Evolutionary conservation across 2,797 vertebrate genomes (phyloP), one percentile per base, ranked within the genome.

Genomic region (Acrocephalus scirpaceus): DNA sequence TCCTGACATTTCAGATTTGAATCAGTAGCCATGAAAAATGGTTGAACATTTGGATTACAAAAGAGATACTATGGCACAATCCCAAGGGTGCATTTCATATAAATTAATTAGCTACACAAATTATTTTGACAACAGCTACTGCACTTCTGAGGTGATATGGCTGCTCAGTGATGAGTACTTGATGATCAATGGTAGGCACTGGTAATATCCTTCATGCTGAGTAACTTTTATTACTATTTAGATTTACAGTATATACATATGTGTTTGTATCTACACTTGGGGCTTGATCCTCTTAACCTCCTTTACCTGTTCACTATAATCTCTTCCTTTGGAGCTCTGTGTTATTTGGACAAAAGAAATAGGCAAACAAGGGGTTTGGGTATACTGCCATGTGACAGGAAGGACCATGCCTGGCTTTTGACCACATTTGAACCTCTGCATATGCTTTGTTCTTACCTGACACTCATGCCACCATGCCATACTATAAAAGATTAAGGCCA

Each of bases 221-320:
- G 75, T 96, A 96, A 95, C 81, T 96, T 93, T 91, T 81, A 92
- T 95, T 87, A 96, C 83, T 95, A 88, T 93, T 96, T 97, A 96
- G 97, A 93, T 96, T 96, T 97, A 97, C 93, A 97, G 82, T 97
- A 97, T 97, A 95, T 97, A 97, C 97, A 97, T 86, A 94, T 51
- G 82, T 93, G 81, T 96, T 96, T 97, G 87, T 94, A 96, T 96
- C 94, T 97, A 96, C 95, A 97, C 77, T 93, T 93, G 95, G 91
- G 73, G 48, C 78, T 86, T 88, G 81, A 91, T 91, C 66, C 80
- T 88, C 54, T 87, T 87, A 88, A 74, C 57, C 57, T 91, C 27
- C 70, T 82, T 92, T 79, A 70, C 22, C 66, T 78, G 60, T 61
- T 90, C 67, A 60, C 34, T 64, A 11, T 27, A 56, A n/a, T 25